Evolutionary conservation across 2,888 invertebrate species (phyloP), one percentile per base, ranked within the genome.

Genomic region (Amaurobius ferox): DNA sequence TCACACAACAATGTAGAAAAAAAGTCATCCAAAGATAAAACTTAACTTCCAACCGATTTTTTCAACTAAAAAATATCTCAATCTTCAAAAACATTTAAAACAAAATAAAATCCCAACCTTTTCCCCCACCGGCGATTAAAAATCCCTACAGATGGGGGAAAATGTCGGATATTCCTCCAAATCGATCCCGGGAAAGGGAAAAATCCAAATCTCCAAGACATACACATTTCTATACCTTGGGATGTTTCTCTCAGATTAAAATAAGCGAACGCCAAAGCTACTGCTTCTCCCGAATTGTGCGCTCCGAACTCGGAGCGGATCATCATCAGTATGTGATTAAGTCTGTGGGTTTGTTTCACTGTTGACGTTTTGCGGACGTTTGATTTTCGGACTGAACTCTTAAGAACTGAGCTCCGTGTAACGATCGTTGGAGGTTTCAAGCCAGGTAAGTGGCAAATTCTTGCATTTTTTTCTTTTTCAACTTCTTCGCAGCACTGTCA

Each of bases 201-300:
- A 66, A 66, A 66, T 66, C 66, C n/a, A 64, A 29, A 35, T 66
- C 35, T 32, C 35, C 19, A 66, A 66, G 64, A 66, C 35, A 23
- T 66, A 35, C 66, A 66, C 66, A 66, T 66, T 66, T 66, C 66
- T 35, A 66, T 32, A 66, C 66, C 66, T 66, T 66, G 19, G 32
- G 55, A 55, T 55, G 55, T 55, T 55, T 55, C 19, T 19, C 23
- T 55, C 55, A 55, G 55, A 55, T 55, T 55, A 26, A 66, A 66
- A 66, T 66, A 66, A 30, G 66, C 66, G 19, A 32, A 66, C 66
- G 66, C 19, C 35, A 35, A 66, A 66, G 66, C 66, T 32, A 66
- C 30, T 30, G 32, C 61, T 16, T 55, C 55, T 11, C 23, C 5
- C 23, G 55, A 55, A 23, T n/a, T 23, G 23, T 55, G 55, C 55